phyloP scores from a whole-genome alignment of 2,113 vertebrate species.

The Apteryx owenii region DNA sequence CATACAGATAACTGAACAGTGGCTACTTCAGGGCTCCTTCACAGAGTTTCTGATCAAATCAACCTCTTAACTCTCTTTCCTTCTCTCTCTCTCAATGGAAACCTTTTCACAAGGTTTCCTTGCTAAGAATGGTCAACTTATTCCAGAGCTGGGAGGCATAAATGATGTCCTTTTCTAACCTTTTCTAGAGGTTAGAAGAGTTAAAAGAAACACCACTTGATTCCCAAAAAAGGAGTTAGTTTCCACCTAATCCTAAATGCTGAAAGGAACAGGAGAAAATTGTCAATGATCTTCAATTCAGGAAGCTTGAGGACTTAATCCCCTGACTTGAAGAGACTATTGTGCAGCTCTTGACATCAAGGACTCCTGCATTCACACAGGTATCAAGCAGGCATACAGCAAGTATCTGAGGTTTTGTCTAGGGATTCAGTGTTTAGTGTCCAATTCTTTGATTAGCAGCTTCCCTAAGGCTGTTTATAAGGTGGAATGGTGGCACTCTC shows the following conservation, averaged over 20 bases:
- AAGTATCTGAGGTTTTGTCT: slow-evolving; percentile 37
- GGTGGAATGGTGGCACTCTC: not conserved
- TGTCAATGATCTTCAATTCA: slow-evolving; percentile 49
- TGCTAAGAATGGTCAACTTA: not conserved
- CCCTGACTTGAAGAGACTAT: slow-evolving; percentile 26
- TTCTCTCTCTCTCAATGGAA: not conserved
- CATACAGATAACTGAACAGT: not conserved
- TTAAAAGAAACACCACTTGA: slow-evolving; percentile 42
- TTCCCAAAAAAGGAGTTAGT: slow-evolving; percentile 28
- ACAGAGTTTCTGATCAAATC: not conserved
- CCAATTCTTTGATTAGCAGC: slow-evolving; percentile 35
- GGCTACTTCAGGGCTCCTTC: not conserved
- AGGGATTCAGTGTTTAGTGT: not conserved
- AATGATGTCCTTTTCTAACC: slow-evolving; percentile 17
- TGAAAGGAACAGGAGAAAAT: slow-evolving; percentile 56
- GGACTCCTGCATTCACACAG: slow-evolving; percentile 36
- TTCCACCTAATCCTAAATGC: slow-evolving; percentile 44
- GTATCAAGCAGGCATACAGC: slow-evolving; percentile 25
- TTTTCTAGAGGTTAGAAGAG: slow-evolving; percentile 6
- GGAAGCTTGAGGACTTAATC: slow-evolving; percentile 61
- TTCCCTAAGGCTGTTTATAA: not conserved
- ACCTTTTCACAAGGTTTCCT: not conserved
- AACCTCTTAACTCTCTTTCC: not conserved
- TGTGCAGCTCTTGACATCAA: slow-evolving; percentile 60
- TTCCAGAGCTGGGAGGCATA: not conserved